These are phyloP conservation scores for Nycticebus coucang DNA, from an alignment of 2,113 vertebrate genomes.

Conservation along the genomic window DNA sequence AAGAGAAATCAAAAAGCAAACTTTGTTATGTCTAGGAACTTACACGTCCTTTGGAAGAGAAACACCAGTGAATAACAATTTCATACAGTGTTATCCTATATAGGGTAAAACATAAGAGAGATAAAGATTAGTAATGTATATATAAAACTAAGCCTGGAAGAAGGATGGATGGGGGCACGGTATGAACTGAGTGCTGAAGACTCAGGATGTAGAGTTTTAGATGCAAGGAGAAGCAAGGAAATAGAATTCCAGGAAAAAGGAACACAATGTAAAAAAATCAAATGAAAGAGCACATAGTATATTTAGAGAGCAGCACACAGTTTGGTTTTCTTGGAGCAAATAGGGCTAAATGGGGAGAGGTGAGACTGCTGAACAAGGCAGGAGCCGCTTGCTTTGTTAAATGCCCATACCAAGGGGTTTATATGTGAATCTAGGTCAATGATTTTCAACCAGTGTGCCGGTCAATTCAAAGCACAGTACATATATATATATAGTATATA, in stretches of 20 bases:
- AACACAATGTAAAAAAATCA: background rate
- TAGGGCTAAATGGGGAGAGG: background rate
- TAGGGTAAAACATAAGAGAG: background rate
- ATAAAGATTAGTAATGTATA: background rate
- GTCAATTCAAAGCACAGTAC: too few species aligned
- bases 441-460: too few species aligned
- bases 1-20: background rate
- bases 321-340: background rate
- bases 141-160: background rate
- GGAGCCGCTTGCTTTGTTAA: background rate
- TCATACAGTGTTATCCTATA: background rate
- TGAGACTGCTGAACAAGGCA: background rate
- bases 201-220: background rate
- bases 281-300: background rate
- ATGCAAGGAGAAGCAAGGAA: background rate
- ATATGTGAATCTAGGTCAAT: too few species aligned
- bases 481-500: too few species aligned
- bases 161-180: accelerated
- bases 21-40: background rate
- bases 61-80: background rate
- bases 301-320: background rate
- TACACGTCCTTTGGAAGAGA: background rate
- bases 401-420: background rate
- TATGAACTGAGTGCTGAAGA: background rate
- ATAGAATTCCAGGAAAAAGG: background rate